phyloP scores from a whole-genome alignment of 1,140 invertebrate genomes.

The Venturia canescens region DNA sequence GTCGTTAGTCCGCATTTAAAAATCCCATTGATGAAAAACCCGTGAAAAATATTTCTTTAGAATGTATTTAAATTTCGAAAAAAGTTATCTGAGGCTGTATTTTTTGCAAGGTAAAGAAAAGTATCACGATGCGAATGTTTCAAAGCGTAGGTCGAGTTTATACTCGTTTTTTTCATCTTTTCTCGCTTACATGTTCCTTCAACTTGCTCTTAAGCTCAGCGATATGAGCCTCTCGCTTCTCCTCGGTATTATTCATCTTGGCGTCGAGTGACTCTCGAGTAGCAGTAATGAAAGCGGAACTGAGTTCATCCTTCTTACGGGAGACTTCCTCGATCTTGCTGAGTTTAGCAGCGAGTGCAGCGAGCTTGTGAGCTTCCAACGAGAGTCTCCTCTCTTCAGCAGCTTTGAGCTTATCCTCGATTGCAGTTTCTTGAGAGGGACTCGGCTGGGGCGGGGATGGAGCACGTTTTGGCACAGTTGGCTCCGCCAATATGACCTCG shows the following conservation, averaged over 20 bases:
- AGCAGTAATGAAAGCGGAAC: slow-evolving; percentile 87
- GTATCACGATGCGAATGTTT: no score
- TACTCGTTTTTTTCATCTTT: neutral
- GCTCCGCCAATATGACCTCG: slow-evolving; percentile 94
- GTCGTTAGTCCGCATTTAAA: no score
- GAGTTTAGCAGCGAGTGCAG: slow-evolving; percentile 87
- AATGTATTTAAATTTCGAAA: neutral
- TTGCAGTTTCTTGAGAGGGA: slow-evolving; percentile 82
- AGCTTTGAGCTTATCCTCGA: slow-evolving; percentile 92
- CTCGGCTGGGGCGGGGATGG: slow-evolving; percentile 78
- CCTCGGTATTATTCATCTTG: slow-evolving; percentile 92
- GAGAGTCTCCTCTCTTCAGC: slow-evolving; percentile 94
- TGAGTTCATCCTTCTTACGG: slow-evolving; percentile 92
- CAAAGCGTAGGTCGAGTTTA: no score
- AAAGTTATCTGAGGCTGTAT: no score
- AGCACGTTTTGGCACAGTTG: slow-evolving; percentile 82
- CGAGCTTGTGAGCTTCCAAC: slow-evolving; percentile 90
- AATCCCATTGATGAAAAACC: neutral
- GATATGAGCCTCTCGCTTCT: slow-evolving; percentile 93
- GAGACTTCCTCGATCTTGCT: slow-evolving; percentile 93
- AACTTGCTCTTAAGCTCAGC: slow-evolving; percentile 90
- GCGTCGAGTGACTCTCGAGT: slow-evolving; percentile 92
- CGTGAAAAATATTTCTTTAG: neutral
- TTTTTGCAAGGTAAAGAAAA: no score
- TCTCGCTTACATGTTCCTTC: slow-evolving; percentile 83